Percentiles rank a stretch among this genome's conserved stretches.
Evolutionary conservation across 2,797 vertebrate genomes (phyloP).

Genomic region (Sebastiscus tertius): DNA sequence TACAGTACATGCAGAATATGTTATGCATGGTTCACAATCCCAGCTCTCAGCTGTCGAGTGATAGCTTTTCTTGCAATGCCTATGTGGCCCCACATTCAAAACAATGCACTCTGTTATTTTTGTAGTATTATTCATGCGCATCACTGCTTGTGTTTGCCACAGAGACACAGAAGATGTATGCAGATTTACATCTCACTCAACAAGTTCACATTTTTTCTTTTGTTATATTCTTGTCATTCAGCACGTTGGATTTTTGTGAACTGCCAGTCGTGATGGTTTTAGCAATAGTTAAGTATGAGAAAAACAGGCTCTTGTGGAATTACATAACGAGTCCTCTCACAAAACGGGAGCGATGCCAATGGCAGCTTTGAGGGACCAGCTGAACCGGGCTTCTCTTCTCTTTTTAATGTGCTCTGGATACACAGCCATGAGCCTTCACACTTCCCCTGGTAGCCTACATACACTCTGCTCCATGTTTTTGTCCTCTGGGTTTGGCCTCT

Average conservation of each 20-base stretch:
- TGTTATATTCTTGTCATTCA: background rate
- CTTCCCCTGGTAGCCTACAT: conserved; percentile 54
- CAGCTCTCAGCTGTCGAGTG: conserved; percentile 13
- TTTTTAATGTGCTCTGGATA: conserved; percentile 75
- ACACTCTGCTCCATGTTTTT: conserved; percentile 5
- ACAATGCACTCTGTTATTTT: background rate
- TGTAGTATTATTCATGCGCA: background rate
- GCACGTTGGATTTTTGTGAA: conserved; percentile 25
- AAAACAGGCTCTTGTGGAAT: conserved; percentile 63
- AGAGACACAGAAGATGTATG: background rate
- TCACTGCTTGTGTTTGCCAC: background rate
- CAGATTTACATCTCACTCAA: conserved; percentile 14
- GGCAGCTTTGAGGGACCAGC: conserved; percentile 69
- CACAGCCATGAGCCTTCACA: conserved; percentile 56
- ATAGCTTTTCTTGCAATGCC: background rate
- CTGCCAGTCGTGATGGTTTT: conserved; percentile 20
- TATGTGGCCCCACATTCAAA: conserved; percentile 10
- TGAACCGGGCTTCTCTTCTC: conserved; percentile 60
- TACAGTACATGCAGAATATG: conserved; percentile 5
- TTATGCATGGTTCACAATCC: conserved; percentile 13
- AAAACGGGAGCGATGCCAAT: conserved; percentile 70
- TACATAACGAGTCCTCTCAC: conserved; percentile 69
- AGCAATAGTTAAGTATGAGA: conserved; percentile 36
- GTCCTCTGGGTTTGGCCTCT: conserved; percentile 29
- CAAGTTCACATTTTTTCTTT: conserved; percentile 7